Evolutionary conservation across 2,888 invertebrate genomes (phyloP).

Genomic region (Eilema griseolum): DNA sequence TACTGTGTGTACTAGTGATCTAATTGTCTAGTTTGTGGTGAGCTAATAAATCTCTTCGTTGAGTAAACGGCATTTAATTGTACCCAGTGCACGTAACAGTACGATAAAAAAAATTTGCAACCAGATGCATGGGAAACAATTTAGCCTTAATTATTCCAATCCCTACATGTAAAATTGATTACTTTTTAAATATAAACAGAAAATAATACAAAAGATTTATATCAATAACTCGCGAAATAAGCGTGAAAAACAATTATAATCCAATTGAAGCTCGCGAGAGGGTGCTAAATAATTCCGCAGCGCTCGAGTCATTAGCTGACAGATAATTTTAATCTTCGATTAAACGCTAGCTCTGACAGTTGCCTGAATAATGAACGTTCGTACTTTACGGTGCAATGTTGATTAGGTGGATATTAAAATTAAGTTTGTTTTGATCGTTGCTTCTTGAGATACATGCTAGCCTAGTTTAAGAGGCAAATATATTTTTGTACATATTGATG

Average conservation of each 20-base stretch:
- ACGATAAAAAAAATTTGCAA: too few species aligned
- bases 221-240: constrained; percentile 78
- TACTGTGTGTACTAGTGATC: too few species aligned
- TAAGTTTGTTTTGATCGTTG: constrained; percentile 27
- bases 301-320: constrained; percentile 73
- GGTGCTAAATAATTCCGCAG: constrained; percentile 69
- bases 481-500: too few species aligned
- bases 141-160: constrained; percentile 21
- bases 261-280: constrained; percentile 69
- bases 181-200: constrained; percentile 62
- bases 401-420: constrained; percentile 45
- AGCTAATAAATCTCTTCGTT: too few species aligned
- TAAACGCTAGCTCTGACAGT: constrained; percentile 74
- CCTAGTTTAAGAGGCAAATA: too few species aligned
- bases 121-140: not conserved
- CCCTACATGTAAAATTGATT: constrained; percentile 30
- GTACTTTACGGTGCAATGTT: constrained; percentile 49
- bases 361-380: constrained; percentile 68
- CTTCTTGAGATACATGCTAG: too few species aligned
- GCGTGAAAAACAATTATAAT: constrained; percentile 85
- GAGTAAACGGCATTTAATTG: too few species aligned
- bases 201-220: constrained; percentile 78
- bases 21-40: too few species aligned
- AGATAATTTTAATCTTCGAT: constrained; percentile 84
- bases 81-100: too few species aligned